Conservation (phyloP, 2,113 vertebrate genomes). For the Excalfactoria chinensis region DNA sequence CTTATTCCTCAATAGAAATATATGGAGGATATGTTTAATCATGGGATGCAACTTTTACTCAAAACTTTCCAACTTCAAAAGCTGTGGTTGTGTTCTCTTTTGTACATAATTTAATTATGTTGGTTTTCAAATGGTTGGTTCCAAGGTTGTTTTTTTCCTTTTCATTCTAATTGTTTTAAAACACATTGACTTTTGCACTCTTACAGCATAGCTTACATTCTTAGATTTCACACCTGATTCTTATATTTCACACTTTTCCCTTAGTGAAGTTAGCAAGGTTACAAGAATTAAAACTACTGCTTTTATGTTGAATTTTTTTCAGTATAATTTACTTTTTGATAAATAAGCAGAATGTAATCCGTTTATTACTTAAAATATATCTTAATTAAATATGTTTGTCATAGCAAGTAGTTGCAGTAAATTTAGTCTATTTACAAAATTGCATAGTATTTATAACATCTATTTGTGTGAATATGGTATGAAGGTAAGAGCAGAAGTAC, state of each 20-base stretch:
- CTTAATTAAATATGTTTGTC: not conserved
- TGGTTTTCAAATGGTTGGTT: not conserved
- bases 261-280: not conserved
- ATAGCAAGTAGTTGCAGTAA: not conserved
- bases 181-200: not conserved
- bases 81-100: not conserved
- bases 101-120: not conserved
- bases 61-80: not conserved
- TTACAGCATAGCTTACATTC: not conserved
- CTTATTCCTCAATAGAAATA: not conserved
- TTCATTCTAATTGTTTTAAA: not conserved
- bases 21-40: not conserved
- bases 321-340: not conserved
- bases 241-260: not conserved
- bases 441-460: not conserved
- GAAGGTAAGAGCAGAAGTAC: constrained; percentile 77
- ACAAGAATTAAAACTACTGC: not conserved
- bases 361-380: not conserved
- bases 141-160: not conserved
- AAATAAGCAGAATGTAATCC: not conserved
- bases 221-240: not conserved
- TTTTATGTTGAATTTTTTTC: not conserved
- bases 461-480: not conserved
- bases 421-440: not conserved
- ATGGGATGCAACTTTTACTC: not conserved